phyloP scores from a whole-genome alignment of 53 echinoderm and acorn worm genomes.

The Echinarachnius parma region DNA sequence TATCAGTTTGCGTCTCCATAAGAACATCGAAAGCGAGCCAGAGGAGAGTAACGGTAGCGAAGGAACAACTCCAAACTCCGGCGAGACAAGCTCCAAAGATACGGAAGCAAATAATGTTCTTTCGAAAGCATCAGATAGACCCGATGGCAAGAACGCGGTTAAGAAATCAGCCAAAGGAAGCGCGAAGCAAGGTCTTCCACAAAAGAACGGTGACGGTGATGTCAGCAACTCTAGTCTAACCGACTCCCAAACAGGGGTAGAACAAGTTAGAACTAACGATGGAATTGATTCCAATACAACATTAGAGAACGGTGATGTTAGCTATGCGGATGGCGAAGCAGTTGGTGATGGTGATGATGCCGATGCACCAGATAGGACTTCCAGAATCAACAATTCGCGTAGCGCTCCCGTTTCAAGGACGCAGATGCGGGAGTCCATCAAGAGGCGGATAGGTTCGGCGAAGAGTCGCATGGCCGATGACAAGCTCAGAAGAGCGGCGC shows the following conservation, averaged over 20 bases:
- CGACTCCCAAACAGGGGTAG: neutral
- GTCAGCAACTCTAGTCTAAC: neutral
- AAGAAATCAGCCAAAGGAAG: no score
- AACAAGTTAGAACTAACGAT: no score
- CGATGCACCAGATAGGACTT: neutral
- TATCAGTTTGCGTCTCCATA: constrained; percentile 25
- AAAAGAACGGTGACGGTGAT: neutral
- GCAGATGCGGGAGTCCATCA: constrained; percentile 10
- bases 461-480: constrained; percentile 22
- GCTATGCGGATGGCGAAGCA: constrained; percentile 2
- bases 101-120: neutral
- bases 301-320: no score
- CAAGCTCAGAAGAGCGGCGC: constrained; percentile 19
- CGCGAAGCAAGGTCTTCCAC: neutral
- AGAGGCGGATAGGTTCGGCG: constrained; percentile 7
- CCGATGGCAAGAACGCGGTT: neutral
- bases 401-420: constrained; percentile 35
- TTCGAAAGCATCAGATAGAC: neutral
- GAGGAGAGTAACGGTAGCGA: neutral
- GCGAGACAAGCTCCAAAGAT: neutral
- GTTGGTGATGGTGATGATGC: neutral
- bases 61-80: neutral
- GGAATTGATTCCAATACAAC: no score
- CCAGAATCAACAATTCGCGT: constrained; percentile 7
- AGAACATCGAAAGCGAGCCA: neutral